Percentiles rank a stretch among this genome's conserved stretches.
Conservation (phyloP, 2,113 vertebrate genomes). For the Erinaceus europaeus region DNA sequence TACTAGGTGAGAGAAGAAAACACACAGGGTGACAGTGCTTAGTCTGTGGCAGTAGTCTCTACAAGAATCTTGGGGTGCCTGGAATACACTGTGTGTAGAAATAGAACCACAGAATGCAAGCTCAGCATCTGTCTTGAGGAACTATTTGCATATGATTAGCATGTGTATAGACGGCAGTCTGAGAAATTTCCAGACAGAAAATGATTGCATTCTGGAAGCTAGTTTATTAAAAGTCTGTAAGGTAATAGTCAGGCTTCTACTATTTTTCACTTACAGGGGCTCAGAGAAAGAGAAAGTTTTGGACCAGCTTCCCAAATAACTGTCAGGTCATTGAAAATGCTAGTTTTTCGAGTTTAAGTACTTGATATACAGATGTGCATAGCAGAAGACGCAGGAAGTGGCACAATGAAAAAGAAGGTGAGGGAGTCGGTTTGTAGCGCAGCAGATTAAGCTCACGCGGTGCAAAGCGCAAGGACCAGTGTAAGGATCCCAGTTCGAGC, state of each 20-base stretch:
- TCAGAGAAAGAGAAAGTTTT: neutral
- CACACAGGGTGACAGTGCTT: neutral
- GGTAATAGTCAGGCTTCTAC: neutral
- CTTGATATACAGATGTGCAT: neutral
- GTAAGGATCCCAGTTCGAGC: too few species aligned
- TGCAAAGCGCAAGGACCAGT: too few species aligned
- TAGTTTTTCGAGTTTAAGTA: neutral
- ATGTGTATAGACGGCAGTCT: neutral
- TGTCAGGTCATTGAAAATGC: neutral
- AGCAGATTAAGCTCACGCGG: too few species aligned
- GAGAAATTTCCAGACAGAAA: conserved; percentile 28
- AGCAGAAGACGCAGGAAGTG: neutral
- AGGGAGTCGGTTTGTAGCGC: too few species aligned
- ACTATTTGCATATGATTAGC: conserved; percentile 8
- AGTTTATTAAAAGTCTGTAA: neutral
- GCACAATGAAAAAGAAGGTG: neutral
- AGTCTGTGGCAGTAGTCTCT: neutral
- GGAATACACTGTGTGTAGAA: neutral
- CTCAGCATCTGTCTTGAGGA: neutral
- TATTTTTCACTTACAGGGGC: neutral
- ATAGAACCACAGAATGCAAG: neutral
- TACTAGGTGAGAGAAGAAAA: neutral
- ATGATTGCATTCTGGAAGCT: neutral
- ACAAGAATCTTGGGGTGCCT: neutral
- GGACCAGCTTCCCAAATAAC: neutral